These are phyloP conservation scores for Ricordea florida DNA, from an alignment of 92 coral and sea anemone genomes.

Conservation along the genomic window DNA sequence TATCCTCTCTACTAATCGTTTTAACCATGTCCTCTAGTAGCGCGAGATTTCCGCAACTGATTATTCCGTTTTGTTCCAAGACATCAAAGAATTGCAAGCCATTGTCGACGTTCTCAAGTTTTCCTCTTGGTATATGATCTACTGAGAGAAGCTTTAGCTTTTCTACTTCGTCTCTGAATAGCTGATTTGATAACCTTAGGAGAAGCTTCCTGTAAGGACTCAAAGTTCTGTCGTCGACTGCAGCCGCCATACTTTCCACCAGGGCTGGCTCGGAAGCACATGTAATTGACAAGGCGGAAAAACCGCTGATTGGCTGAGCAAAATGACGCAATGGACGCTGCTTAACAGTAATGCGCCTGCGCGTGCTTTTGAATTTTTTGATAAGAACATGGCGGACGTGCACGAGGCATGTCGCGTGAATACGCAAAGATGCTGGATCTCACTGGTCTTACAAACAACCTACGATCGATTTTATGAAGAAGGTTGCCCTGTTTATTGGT, in stretches of 20 bases:
- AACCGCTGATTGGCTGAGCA: too few relatives aligned
- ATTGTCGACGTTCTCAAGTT: neutral
- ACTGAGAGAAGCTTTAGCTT: neutral
- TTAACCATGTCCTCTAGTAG: neutral
- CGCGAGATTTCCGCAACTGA: neutral
- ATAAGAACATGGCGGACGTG: too few relatives aligned
- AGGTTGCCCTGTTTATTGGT: too few relatives aligned
- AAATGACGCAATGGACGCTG: too few relatives aligned
- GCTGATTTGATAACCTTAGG: neutral
- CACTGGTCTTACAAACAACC: too few relatives aligned
- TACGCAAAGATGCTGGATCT: too few relatives aligned
- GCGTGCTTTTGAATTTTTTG: too few relatives aligned
- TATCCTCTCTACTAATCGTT: slow-evolving; percentile 5
- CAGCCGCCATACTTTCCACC: neutral
- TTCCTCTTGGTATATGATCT: neutral
- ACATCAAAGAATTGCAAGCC: slow-evolving; percentile 6
- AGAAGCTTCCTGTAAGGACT: slow-evolving; percentile 17
- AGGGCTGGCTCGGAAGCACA: neutral
- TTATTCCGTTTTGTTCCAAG: neutral
- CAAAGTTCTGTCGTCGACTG: neutral
- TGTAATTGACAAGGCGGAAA: neutral
- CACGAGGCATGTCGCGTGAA: too few relatives aligned
- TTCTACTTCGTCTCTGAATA: neutral
- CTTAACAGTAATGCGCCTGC: too few relatives aligned
- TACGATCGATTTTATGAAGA: too few relatives aligned